Evolutionary conservation across 2,797 vertebrate genomes (phyloP).

Genomic region (Lerista edwardsae): DNA sequence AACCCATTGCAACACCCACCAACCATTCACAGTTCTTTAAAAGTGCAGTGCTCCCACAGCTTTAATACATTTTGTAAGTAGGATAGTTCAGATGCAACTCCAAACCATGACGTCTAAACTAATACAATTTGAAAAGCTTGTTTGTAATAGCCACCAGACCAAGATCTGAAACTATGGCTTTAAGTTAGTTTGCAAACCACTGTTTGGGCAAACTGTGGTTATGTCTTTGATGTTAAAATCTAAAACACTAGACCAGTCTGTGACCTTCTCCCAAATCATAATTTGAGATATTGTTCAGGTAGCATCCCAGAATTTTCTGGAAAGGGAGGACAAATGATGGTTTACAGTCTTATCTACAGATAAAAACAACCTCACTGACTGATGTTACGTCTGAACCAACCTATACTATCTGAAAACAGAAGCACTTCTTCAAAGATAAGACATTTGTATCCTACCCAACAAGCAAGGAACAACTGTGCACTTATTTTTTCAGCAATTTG

Average conservation of each 20-base stretch:
- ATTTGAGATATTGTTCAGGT: too few relatives aligned
- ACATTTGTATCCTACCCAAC: neutral
- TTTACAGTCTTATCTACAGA: neutral
- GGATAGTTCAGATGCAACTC: neutral
- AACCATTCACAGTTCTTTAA: neutral
- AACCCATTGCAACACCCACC: neutral
- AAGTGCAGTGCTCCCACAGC: too few relatives aligned
- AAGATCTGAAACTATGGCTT: neutral
- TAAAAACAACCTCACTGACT: too few relatives aligned
- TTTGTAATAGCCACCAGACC: neutral
- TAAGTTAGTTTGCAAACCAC: neutral
- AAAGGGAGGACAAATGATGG: neutral
- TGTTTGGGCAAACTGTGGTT: neutral
- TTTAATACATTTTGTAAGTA: neutral
- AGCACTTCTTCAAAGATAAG: neutral
- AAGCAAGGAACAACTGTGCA: neutral
- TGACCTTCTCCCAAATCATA: neutral
- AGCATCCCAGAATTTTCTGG: neutral
- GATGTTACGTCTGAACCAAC: neutral
- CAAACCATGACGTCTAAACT: neutral
- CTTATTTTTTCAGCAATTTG: neutral
- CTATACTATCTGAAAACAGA: neutral
- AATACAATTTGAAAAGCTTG: neutral
- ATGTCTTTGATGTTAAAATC: neutral
- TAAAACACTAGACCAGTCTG: neutral